Evolutionary conservation across 2,113 vertebrate species (phyloP).

Genomic region (Paratilapia polleni): DNA sequence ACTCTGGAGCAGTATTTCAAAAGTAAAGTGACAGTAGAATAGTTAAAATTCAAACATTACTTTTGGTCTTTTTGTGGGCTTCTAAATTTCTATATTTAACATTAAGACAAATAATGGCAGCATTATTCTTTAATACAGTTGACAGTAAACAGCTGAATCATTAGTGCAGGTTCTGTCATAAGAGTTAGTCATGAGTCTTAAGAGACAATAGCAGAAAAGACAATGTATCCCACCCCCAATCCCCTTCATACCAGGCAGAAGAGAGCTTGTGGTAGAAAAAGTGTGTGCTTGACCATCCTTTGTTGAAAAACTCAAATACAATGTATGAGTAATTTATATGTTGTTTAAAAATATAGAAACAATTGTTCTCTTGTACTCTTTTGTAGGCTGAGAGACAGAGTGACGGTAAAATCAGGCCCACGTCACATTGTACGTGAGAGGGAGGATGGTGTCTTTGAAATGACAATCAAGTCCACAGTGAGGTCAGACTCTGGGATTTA

Average conservation of each 20-base stretch:
- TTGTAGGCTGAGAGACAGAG: constrained; percentile 92
- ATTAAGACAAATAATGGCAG: background rate
- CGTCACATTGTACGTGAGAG: constrained; percentile 85
- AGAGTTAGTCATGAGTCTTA: constrained; percentile 34
- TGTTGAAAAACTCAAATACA: background rate
- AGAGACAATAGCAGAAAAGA: constrained; percentile 44
- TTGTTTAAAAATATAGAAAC: background rate
- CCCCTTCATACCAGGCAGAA: background rate
- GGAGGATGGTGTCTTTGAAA: constrained; percentile 82
- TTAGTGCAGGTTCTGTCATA: constrained; percentile 21
- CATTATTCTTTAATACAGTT: constrained; percentile 1
- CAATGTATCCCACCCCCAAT: constrained; percentile 4
- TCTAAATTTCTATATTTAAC: background rate
- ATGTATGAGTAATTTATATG: constrained; percentile 1
- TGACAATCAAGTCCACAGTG: constrained; percentile 87
- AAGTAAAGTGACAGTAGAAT: background rate
- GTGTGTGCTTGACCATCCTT: background rate
- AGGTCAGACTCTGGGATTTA: constrained; percentile 90
- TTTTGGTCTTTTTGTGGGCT: background rate
- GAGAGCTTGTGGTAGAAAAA: background rate
- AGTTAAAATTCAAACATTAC: background rate
- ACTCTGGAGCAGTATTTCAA: background rate
- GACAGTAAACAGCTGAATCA: constrained; percentile 24
- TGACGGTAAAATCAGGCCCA: constrained; percentile 88
- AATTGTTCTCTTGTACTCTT: background rate